A percentile compares a stretch with the other conserved stretches of the same genome.
Conservation (phyloP, 1,140 invertebrate genomes). For the Brachionus angularis region DNA sequence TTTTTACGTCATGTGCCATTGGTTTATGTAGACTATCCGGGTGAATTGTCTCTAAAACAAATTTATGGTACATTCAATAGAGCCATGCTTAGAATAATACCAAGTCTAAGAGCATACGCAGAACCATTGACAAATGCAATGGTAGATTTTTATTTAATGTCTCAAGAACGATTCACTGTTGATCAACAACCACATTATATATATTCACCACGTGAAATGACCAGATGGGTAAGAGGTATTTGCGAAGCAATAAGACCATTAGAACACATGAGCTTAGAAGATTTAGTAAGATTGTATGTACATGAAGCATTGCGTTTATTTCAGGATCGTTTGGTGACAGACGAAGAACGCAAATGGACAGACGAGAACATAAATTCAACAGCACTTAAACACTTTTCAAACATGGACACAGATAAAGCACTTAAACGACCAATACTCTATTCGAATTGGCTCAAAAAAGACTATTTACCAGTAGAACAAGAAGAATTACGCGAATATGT, state of each 20-base stretch:
- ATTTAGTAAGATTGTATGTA: slow-evolving; percentile 91
- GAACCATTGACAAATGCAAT: slow-evolving; percentile 96
- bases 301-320: slow-evolving; percentile 95
- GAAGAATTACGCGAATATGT: slow-evolving; percentile 93
- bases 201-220: slow-evolving; percentile 99
- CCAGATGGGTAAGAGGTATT: slow-evolving; percentile 96
- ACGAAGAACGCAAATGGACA: slow-evolving; percentile 90
- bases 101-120: slow-evolving; percentile 80
- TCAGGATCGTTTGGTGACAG: slow-evolving; percentile 85
- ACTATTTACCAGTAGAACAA: slow-evolving; percentile 91
- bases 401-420: slow-evolving; percentile 77
- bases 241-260: slow-evolving; percentile 92
- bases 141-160: slow-evolving; percentile 95
- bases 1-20: slow-evolving; percentile 85
- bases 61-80: slow-evolving; percentile 97
- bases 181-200: slow-evolving; percentile 99
- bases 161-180: slow-evolving; percentile 95
- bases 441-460: slow-evolving; percentile 97
- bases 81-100: slow-evolving; percentile 89
- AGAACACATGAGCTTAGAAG: slow-evolving; percentile 83
- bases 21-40: slow-evolving; percentile 98
- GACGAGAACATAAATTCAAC: slow-evolving; percentile 94
- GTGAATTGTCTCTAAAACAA: slow-evolving; percentile 82
- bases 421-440: slow-evolving; percentile 87
- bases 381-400: slow-evolving; percentile 89